phyloP scores from a whole-genome alignment of 2,797 vertebrate species.

The Dendrocincla tyrannina region DNA sequence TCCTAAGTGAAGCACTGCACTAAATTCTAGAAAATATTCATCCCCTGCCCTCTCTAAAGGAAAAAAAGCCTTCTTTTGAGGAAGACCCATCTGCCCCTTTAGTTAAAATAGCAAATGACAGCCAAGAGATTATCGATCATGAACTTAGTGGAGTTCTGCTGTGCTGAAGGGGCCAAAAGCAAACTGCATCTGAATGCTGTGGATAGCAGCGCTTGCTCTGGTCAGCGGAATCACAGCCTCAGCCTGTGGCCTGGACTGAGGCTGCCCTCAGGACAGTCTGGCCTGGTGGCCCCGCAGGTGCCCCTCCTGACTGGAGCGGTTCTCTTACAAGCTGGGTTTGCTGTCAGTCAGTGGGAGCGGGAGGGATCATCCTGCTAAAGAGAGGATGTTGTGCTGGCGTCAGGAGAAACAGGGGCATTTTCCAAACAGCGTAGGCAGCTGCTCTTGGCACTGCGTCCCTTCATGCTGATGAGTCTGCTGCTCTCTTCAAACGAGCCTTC shows the following conservation, averaged over 20 bases:
- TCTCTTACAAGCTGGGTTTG: background rate
- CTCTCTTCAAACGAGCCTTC: background rate
- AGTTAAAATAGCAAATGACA: background rate
- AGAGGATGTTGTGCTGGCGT: background rate
- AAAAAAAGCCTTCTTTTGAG: background rate
- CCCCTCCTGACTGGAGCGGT: fast-evolving
- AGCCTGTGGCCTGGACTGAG: background rate
- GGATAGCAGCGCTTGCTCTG: background rate
- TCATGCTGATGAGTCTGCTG: background rate
- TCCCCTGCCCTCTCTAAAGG: background rate
- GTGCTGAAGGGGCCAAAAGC: background rate
- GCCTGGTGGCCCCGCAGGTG: background rate
- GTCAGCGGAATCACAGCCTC: fast-evolving
- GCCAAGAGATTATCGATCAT: background rate
- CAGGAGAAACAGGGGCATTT: background rate
- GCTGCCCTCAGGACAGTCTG: background rate
- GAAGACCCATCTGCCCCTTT: background rate
- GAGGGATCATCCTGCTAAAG: background rate
- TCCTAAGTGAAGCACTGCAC: background rate
- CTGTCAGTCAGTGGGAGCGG: background rate
- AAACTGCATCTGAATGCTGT: background rate
- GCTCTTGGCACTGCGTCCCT: background rate
- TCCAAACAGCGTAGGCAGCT: background rate
- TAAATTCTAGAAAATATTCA: background rate
- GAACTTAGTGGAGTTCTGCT: background rate